Evolutionary conservation across 2,888 invertebrate genomes (phyloP).

Genomic region (Lithophane semibrunnea): DNA sequence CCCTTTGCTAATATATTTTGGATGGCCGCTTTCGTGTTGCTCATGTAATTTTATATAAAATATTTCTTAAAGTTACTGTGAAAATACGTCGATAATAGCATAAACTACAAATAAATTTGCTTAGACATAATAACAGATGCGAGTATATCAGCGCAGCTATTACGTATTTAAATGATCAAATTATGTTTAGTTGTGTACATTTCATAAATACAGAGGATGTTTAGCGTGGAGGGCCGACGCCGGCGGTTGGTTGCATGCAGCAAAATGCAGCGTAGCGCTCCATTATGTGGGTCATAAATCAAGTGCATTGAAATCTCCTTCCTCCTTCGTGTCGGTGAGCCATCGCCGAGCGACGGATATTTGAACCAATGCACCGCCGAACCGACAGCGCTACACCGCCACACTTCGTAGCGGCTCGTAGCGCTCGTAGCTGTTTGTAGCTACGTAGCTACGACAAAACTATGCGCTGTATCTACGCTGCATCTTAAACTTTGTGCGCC

Average conservation of each 20-base stretch:
- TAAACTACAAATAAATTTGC: background rate
- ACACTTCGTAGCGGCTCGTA: conserved; percentile 49
- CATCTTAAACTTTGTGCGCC: conserved; percentile 58
- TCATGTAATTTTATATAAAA: conserved; percentile 41
- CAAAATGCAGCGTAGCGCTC: conserved; percentile 84
- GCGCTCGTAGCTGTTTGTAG: conserved; percentile 50
- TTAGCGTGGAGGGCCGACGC: conserved; percentile 73
- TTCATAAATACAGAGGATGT: conserved; percentile 74
- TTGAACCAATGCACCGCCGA: conserved; percentile 80
- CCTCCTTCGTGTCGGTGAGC: conserved; percentile 87
- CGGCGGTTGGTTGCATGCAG: conserved; percentile 83
- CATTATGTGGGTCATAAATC: conserved; percentile 88
- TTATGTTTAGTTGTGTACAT: conserved; percentile 67
- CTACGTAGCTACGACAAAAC: conserved; percentile 49
- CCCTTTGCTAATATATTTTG: conserved; percentile 68
- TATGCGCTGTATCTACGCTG: conserved; percentile 46
- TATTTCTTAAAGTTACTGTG: background rate
- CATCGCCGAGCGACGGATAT: conserved; percentile 85
- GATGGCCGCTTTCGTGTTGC: conserved; percentile 62
- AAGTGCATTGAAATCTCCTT: conserved; percentile 89
- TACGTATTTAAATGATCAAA: conserved; percentile 67
- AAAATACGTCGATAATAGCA: conserved; percentile 9
- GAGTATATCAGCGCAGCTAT: conserved; percentile 45
- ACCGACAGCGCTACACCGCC: conserved; percentile 64
- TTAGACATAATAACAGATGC: conserved; percentile 15